Conservation (phyloP, 2,113 vertebrate species). For the Donacobius atricapilla region DNA sequence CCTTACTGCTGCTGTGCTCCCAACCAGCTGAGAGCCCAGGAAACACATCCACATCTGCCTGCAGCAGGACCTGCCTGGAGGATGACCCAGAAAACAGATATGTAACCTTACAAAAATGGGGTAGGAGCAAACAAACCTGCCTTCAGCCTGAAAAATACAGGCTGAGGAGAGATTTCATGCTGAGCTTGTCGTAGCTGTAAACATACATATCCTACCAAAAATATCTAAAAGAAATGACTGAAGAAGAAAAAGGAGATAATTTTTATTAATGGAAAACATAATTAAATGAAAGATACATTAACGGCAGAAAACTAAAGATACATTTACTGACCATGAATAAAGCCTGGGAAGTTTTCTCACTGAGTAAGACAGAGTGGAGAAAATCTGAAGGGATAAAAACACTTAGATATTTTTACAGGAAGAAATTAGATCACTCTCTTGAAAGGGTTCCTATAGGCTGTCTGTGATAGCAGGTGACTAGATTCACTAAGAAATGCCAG, state of each 20-base stretch:
- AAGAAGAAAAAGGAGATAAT: neutral
- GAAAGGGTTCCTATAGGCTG: neutral
- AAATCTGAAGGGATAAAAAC: neutral
- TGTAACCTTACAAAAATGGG: neutral
- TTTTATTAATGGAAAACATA: neutral
- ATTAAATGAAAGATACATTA: neutral
- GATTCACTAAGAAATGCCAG: neutral
- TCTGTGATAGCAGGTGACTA: neutral
- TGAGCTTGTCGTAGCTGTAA: neutral
- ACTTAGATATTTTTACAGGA: neutral
- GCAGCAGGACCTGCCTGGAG: neutral
- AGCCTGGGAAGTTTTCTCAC: neutral
- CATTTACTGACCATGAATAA: neutral
- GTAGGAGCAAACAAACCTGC: neutral
- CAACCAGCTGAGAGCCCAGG: neutral
- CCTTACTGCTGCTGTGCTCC: neutral
- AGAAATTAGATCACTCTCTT: neutral
- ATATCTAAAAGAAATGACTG: neutral
- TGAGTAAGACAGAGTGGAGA: neutral
- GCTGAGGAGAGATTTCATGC: neutral
- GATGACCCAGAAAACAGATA: neutral
- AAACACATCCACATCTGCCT: neutral
- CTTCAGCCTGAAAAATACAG: neutral
- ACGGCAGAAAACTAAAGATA: neutral
- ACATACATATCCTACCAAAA: neutral